Evolutionary conservation across 2,797 vertebrate genomes (phyloP).

Genomic region (Labroides dimidiatus): DNA sequence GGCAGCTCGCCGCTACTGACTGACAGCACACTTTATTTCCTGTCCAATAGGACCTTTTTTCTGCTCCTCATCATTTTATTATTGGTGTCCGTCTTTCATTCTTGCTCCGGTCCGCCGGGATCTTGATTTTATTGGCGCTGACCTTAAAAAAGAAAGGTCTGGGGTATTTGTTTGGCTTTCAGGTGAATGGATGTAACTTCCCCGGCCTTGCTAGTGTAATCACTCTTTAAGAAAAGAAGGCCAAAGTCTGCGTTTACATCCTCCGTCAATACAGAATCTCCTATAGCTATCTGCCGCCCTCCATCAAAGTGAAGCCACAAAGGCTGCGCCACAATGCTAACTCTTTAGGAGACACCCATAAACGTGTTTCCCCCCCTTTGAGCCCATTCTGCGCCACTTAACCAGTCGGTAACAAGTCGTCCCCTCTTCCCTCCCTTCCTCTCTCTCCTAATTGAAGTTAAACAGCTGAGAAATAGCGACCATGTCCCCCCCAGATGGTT

Average conservation of each 20-base stretch:
- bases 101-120: slow-evolving; percentile 62
- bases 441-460: slow-evolving; percentile 76
- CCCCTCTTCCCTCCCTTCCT: slow-evolving; percentile 5
- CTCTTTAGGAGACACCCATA: slow-evolving; percentile 72
- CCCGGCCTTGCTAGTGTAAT: slow-evolving; percentile 31
- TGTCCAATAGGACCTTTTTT: slow-evolving; percentile 72
- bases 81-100: slow-evolving; percentile 71
- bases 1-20: slow-evolving; percentile 67
- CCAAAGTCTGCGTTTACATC: slow-evolving; percentile 60
- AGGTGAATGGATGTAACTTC: slow-evolving; percentile 53
- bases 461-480: slow-evolving; percentile 75
- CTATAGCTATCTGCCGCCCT: slow-evolving; percentile 64
- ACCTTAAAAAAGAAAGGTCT: slow-evolving; percentile 54
- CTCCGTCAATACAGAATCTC: slow-evolving; percentile 72
- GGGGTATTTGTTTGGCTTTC: slow-evolving; percentile 60
- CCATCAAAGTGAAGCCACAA: slow-evolving; percentile 71
- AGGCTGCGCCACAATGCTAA: slow-evolving; percentile 62
- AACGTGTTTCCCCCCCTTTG: slow-evolving; percentile 61
- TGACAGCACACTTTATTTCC: slow-evolving; percentile 86
- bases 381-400: slow-evolving; percentile 62
- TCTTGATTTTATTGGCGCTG: slow-evolving; percentile 50
- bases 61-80: slow-evolving; percentile 66
- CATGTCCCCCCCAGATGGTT: slow-evolving; percentile 76
- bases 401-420: slow-evolving; percentile 61
- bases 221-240: slow-evolving; percentile 39